phyloP scores from a whole-genome alignment of 2,113 vertebrate species.

The Ornithorhynchus anatinus region DNA sequence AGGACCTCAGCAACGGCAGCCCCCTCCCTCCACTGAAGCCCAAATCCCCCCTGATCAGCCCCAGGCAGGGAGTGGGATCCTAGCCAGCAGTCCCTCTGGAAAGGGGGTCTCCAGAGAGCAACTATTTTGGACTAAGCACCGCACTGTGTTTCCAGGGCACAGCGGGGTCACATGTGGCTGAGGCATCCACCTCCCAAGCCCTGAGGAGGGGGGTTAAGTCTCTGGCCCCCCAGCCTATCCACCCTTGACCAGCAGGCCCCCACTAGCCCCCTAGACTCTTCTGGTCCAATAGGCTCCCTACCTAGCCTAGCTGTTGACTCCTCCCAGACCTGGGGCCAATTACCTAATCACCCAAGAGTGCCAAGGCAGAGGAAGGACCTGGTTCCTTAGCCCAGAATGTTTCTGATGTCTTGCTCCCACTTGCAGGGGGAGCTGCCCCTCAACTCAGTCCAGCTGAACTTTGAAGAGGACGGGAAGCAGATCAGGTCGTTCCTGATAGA shows the following conservation, averaged over 20 bases:
- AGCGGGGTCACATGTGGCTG: background rate
- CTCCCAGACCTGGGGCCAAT: no score
- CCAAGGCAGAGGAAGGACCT: no score
- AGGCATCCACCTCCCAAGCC: background rate
- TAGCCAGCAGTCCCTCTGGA: background rate
- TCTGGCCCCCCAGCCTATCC: background rate
- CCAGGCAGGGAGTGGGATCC: background rate
- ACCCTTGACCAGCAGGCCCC: no score
- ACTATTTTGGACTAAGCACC: no score
- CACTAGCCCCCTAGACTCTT: background rate
- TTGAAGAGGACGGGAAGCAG: constrained; percentile 85
- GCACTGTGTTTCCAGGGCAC: background rate
- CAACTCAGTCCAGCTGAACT: constrained; percentile 85
- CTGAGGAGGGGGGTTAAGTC: background rate
- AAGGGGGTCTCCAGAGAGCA: background rate
- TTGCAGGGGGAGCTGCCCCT: constrained; percentile 91
- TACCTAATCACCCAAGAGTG: no score
- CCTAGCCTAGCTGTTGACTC: no score
- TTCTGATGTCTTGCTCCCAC: background rate
- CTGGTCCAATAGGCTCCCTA: no score
- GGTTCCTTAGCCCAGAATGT: background rate
- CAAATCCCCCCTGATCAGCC: background rate
- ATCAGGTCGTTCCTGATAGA: constrained; percentile 89
- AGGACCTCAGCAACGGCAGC: background rate
- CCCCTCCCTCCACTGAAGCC: background rate